Evolutionary conservation across 23 tunicate species (phyloP).

Genomic region (Ciona savignyi): DNA sequence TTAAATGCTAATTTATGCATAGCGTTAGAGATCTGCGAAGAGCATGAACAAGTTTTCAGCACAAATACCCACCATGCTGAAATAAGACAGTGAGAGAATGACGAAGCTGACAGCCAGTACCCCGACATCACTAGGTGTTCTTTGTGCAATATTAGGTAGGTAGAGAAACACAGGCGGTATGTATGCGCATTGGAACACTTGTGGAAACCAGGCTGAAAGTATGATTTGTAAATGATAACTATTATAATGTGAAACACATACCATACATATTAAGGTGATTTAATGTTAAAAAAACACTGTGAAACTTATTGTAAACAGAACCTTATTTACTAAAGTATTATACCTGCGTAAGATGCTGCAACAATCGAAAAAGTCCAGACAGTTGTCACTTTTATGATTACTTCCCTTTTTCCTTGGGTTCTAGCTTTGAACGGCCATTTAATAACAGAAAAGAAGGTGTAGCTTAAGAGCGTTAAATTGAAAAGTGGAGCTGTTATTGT

Average conservation of each 20-base stretch:
- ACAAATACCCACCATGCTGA: background rate
- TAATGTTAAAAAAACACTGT: no score
- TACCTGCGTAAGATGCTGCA: background rate
- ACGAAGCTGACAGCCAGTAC: background rate
- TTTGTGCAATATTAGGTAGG: background rate
- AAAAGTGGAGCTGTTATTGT: background rate
- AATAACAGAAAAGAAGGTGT: background rate
- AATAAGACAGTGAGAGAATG: background rate
- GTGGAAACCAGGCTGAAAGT: background rate
- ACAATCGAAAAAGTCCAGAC: background rate
- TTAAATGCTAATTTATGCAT: no score
- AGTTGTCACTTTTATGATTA: no score
- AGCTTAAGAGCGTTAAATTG: background rate
- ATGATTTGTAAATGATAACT: no score
- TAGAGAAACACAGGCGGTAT: background rate
- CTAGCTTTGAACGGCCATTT: background rate
- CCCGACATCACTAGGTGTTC: background rate
- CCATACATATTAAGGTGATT: no score
- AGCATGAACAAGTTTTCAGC: no score
- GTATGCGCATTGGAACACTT: background rate
- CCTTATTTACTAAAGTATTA: background rate
- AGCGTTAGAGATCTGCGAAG: no score
- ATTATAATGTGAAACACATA: no score
- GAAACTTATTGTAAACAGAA: background rate
- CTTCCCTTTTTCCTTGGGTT: background rate